phyloP scores from a whole-genome alignment of 2,797 vertebrate species.

The Myiothlypis chrysogaster region DNA sequence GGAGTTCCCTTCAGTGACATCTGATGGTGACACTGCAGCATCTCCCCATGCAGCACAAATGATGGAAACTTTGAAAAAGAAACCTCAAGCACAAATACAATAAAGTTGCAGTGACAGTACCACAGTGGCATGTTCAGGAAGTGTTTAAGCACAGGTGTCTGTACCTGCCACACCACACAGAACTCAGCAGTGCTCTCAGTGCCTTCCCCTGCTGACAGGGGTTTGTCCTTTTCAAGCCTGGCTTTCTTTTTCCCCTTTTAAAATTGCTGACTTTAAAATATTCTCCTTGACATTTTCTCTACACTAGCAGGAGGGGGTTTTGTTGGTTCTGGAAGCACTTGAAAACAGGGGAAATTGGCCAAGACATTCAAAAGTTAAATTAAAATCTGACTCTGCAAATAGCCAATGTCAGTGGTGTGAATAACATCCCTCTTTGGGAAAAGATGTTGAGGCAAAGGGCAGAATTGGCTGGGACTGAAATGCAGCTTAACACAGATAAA shows the following conservation, averaged over 20 bases:
- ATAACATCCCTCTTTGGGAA: neutral
- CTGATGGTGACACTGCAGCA: neutral
- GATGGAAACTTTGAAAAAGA: neutral
- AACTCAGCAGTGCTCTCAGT: neutral
- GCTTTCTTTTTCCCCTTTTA: neutral
- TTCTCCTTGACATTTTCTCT: slow-evolving; percentile 41
- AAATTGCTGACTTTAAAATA: slow-evolving; percentile 14
- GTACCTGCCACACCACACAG: neutral
- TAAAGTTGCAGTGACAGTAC: neutral
- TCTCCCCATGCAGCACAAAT: accelerated
- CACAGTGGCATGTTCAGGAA: neutral
- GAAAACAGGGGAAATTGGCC: slow-evolving; percentile 5
- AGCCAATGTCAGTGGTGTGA: slow-evolving; percentile 4
- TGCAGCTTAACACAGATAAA: neutral
- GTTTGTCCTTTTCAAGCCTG: neutral
- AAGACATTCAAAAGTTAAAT: slow-evolving; percentile 36
- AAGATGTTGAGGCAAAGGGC: neutral
- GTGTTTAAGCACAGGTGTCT: neutral
- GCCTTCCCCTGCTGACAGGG: neutral
- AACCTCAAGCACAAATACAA: neutral
- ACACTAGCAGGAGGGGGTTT: neutral
- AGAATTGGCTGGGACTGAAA: neutral
- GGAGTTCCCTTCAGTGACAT: neutral
- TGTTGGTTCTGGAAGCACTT: slow-evolving; percentile 46
- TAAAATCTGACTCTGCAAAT: slow-evolving; percentile 49